Percentiles rank a stretch among this genome's conserved stretches.
Conservation (phyloP, 2,113 vertebrate genomes). For the Haliaeetus leucogaster region DNA sequence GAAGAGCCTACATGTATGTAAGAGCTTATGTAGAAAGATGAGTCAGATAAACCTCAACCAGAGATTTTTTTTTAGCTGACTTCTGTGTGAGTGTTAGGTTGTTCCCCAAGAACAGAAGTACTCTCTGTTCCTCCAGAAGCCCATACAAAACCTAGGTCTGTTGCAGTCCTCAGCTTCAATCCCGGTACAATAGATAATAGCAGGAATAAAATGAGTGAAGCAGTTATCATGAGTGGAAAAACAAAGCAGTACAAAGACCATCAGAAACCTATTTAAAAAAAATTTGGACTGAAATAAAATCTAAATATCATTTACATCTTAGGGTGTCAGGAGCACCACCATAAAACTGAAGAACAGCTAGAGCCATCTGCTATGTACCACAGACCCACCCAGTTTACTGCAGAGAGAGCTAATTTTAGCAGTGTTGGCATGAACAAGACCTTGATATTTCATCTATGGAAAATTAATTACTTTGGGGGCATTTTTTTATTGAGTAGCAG, state of each 20-base stretch:
- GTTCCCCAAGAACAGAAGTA: neutral
- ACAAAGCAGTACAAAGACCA: neutral
- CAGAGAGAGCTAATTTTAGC: neutral
- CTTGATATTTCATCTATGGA: neutral
- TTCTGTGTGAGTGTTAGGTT: neutral
- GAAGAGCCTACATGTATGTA: neutral
- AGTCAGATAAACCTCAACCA: neutral
- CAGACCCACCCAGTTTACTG: neutral
- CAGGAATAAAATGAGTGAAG: neutral
- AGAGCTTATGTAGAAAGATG: neutral
- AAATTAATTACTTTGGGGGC: neutral
- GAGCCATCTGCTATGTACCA: neutral
- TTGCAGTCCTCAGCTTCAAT: neutral
- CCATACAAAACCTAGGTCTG: neutral
- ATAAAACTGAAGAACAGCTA: neutral
- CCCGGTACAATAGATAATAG: fast-evolving
- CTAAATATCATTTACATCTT: neutral
- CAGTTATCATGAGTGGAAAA: neutral
- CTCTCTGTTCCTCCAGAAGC: neutral
- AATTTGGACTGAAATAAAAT: neutral
- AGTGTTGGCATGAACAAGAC: neutral
- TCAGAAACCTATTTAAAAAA: neutral
- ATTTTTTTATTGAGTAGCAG: neutral
- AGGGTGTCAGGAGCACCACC: neutral
- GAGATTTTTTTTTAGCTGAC: neutral